Conservation (phyloP, 2,797 vertebrate genomes). For the Paratrypauchen microcephalus region DNA sequence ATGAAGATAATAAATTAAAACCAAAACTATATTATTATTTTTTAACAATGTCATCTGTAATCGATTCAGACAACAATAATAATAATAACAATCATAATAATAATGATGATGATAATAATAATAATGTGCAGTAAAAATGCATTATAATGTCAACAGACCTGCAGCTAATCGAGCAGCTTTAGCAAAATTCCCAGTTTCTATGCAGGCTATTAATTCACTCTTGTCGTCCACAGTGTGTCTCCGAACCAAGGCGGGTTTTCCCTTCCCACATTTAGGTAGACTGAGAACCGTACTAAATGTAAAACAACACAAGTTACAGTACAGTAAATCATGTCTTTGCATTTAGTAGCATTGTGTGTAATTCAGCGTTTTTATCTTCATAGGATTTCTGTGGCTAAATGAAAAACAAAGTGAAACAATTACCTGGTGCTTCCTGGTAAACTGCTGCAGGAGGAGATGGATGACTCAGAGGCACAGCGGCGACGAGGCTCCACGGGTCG, state of each 20-base stretch:
- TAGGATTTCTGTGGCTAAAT: not conserved
- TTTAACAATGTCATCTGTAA: no score
- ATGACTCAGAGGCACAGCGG: conserved; percentile 96
- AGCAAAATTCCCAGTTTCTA: conserved; percentile 95
- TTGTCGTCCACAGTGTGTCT: conserved; percentile 94
- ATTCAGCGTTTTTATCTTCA: not conserved
- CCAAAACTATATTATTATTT: no score
- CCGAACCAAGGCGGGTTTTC: conserved; percentile 92
- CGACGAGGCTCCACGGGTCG: conserved; percentile 85
- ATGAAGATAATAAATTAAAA: no score
- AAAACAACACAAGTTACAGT: not conserved
- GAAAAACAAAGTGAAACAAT: conserved; percentile 13
- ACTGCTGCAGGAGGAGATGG: conserved; percentile 92
- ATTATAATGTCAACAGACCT: conserved; percentile 73
- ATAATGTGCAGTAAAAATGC: not conserved
- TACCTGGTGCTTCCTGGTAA: conserved; percentile 89
- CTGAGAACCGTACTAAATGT: conserved; percentile 73
- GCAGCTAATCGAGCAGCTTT: conserved; percentile 95
- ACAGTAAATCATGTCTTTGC: not conserved
- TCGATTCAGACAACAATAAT: not conserved
- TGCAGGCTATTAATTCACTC: conserved; percentile 93
- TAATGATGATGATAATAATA: not conserved
- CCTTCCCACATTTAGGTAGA: conserved; percentile 91
- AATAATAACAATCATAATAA: not conserved
- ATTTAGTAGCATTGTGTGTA: not conserved